Base-by-base conservation (phyloP, 2,888 invertebrate genomes). In the Scaptomyza cyrtandrae region DNA sequence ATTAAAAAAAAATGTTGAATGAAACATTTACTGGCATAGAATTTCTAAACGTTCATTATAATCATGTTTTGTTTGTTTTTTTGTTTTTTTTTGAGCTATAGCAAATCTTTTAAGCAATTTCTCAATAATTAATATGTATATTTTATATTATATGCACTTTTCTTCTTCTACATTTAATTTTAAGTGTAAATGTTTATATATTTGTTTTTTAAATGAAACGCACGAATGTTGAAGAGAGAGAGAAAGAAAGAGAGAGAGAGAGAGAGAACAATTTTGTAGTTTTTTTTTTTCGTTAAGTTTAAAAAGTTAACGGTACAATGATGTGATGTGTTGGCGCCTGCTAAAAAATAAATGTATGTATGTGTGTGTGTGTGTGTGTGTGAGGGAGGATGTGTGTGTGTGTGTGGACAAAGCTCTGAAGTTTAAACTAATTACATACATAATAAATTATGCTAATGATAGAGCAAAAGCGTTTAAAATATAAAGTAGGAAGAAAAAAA, bases 401-500 rank as follows among this genome's bases (percentile, higher is more conserved):
- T 14, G 37, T 16, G 44, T n/a, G 29, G 59, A 24, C 43, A 57
- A 59, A 56, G 57, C 41, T 66, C 72, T 84, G 56, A 81, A 66
- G 37, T 66, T 75, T 84, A 63, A 86, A 72, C 87, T 81, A 70
- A 78, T 81, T 81, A 81, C 82, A 73, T 67, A 71, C 59, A 86
- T 54, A 60, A 60, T 80, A 84, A 81, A 71, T 81, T 78, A 86
- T 72, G 63, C 87, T 82, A 80, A 66, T 61, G 50, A 64, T 80
- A 86, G 78, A 72, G 68, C 77, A 33, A 50, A 41, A 52, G 27
- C 66, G 54, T 46, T 63, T 39, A 7, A 35, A 35, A 49, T 29
- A 29, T 29, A 29, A 29, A 29, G n/a, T n/a, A n/a, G 29, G 7
- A 45, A 44, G 7, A 29, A 10, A n/a, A 37, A 64, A 3, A 45